Evolutionary conservation across 2,113 vertebrate species (phyloP).

Genomic region (Protobothrops flavoviridis): DNA sequence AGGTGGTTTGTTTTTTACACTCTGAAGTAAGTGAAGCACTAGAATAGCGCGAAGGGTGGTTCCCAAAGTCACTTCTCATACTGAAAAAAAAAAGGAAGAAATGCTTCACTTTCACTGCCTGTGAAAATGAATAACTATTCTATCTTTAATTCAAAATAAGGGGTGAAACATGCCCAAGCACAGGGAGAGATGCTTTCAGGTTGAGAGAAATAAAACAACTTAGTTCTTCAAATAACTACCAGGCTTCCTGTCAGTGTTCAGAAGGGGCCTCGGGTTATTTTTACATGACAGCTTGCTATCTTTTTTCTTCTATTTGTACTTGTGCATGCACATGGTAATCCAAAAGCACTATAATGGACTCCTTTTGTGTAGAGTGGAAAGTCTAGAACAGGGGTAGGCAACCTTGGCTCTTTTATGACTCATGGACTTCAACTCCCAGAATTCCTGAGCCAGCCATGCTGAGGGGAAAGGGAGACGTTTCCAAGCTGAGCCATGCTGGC

Average conservation of each 20-base stretch:
- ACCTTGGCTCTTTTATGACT: too few relatives aligned
- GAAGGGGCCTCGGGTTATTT: neutral
- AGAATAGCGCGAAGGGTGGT: conserved; percentile 40
- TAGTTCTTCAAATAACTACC: neutral
- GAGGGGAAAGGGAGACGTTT: too few relatives aligned
- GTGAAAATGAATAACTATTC: neutral
- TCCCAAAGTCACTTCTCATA: conserved; percentile 35
- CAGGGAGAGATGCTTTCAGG: neutral
- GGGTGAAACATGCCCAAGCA: neutral
- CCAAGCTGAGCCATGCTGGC: too few relatives aligned
- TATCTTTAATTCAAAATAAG: conserved; percentile 12
- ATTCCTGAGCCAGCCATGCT: too few relatives aligned
- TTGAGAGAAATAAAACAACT: neutral
- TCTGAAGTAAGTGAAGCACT: conserved; percentile 48
- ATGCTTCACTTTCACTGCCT: conserved; percentile 39
- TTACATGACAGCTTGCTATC: neutral
- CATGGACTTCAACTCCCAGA: too few relatives aligned
- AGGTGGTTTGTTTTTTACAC: conserved; percentile 50
- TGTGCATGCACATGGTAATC: neutral
- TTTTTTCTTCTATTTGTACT: neutral
- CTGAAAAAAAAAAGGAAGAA: neutral
- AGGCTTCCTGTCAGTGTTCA: neutral
- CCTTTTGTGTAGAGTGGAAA: neutral
- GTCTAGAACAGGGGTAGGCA: too few relatives aligned
- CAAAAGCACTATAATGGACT: neutral